Evolutionary conservation across 1,140 invertebrate species (phyloP), one percentile per base, ranked within the genome.

Genomic region (Zaprionus gabonicus): DNA sequence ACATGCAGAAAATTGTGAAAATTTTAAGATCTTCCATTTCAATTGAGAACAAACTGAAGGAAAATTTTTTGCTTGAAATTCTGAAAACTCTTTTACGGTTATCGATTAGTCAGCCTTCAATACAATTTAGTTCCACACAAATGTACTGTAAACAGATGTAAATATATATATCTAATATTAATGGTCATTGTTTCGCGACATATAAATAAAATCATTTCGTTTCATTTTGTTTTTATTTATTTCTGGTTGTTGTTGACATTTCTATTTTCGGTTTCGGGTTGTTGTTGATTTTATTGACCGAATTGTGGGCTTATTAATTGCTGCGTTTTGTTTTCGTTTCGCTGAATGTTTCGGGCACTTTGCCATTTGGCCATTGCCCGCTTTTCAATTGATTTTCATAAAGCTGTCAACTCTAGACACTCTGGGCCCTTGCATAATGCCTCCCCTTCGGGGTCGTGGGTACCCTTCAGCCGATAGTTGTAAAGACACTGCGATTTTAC

Each of bases 231-330:
- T 41, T 60, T 78, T 53, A 20, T 46, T 17, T 46, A 44, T 71
- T 20, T 55, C 27, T 17, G 25, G 31, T 53, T 49, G 10, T 71
- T 58, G 34, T 65, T 76, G 46, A 44, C 57, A 59, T 49, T 49
- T 72, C 69, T 80, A 82, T 82, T 85, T 85, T 83, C 70, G 65
- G 75, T 65, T 56, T 56, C 60, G 58, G 81, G 62, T 80, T 76
- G 28, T 62, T 72, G 57, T 82, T 81, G 69, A 60, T 66, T 78
- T 85, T 85, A 85, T 85, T 87, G 79, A 82, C 59, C 82, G 82
- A 86, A 86, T 79, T 79, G 82, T 77, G 82, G 57, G 77, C 71
- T 85, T 86, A 85, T 86, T 85, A 86, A 86, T 82, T 82, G 76
- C 59, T 66, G 65, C 68, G 71, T 56, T 60, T 66, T 69, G 25